These are phyloP conservation scores for Apeira syringaria DNA, from an alignment of 2,888 invertebrate species.

Conservation along the genomic window DNA sequence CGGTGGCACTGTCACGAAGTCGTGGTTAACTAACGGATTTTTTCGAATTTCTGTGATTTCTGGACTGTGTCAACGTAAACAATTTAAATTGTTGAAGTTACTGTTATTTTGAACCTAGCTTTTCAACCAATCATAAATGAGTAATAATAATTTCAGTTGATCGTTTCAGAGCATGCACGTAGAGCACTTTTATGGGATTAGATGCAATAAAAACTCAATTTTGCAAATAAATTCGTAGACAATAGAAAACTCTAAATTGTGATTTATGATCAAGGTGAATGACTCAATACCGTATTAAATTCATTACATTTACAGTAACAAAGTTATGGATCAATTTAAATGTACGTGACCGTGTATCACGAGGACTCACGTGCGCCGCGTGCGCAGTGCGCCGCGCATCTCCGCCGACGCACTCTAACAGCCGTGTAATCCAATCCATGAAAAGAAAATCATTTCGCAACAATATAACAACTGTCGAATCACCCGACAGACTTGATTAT, in stretches of 20 bases:
- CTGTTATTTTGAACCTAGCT: constrained; percentile 9
- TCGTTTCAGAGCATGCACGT: too few species aligned
- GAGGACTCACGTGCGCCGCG: constrained; percentile 36
- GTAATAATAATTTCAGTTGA: too few species aligned
- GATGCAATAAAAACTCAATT: neutral
- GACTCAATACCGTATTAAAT: constrained; percentile 27
- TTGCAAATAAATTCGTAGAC: neutral
- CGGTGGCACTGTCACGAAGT: constrained; percentile 27
- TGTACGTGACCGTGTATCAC: constrained; percentile 39
- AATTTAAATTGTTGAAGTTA: constrained; percentile 12
- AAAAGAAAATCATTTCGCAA: constrained; percentile 31
- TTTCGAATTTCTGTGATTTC: constrained; percentile 16
- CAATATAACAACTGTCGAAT: constrained; percentile 37
- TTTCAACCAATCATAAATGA: neutral
- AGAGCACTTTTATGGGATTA: too few species aligned
- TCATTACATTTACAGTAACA: constrained; percentile 37
- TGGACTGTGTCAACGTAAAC: constrained; percentile 19
- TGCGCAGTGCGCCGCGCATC: too few species aligned
- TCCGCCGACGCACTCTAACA: constrained; percentile 55
- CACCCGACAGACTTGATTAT: constrained; percentile 21
- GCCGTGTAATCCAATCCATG: constrained; percentile 61
- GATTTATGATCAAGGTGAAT: constrained; percentile 10
- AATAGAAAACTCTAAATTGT: constrained; percentile 6
- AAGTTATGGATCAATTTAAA: constrained; percentile 40
- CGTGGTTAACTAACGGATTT: constrained; percentile 29